Percentiles rank a stretch among this genome's conserved stretches.
Conservation (phyloP, 2,888 invertebrate genomes). For the Lithophane socia region DNA sequence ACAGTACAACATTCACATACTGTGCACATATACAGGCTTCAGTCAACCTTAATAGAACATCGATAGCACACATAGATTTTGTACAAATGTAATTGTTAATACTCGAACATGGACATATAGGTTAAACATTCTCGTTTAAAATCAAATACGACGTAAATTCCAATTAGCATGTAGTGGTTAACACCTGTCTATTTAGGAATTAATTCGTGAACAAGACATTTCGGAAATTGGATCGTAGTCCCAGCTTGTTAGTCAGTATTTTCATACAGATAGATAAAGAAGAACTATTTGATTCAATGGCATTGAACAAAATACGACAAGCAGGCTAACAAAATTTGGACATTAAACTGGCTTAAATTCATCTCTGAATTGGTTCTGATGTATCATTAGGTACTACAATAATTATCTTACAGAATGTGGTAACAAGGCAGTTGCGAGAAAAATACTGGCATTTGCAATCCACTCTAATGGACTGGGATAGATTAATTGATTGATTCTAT, state of each 20-base stretch:
- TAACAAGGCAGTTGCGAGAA: background rate
- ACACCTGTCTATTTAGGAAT: slow-evolving; percentile 23
- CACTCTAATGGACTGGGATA: background rate
- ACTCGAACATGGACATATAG: slow-evolving; percentile 48
- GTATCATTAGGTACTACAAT: background rate
- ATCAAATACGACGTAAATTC: slow-evolving; percentile 36
- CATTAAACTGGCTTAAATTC: too few relatives aligned
- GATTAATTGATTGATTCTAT: background rate
- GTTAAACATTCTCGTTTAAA: slow-evolving; percentile 49
- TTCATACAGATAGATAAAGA: slow-evolving; percentile 16
- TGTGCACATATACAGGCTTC: too few relatives aligned
- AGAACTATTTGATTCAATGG: slow-evolving; percentile 11
- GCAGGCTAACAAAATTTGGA: background rate
- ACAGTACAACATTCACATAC: too few relatives aligned
- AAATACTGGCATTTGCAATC: background rate
- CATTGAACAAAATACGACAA: background rate
- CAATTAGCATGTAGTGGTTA: slow-evolving; percentile 1
- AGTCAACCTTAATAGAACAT: background rate
- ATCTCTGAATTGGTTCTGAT: background rate
- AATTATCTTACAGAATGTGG: background rate
- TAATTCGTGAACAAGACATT: slow-evolving; percentile 40
- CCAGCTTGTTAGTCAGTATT: slow-evolving; percentile 20
- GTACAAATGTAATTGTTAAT: slow-evolving; percentile 53
- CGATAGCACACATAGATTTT: slow-evolving; percentile 18
- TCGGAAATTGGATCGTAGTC: slow-evolving; percentile 30